A percentile compares a stretch with the other conserved stretches of the same genome.
phyloP scores from a whole-genome alignment of 2,113 vertebrate species.

The Cheirogaleus medius region DNA sequence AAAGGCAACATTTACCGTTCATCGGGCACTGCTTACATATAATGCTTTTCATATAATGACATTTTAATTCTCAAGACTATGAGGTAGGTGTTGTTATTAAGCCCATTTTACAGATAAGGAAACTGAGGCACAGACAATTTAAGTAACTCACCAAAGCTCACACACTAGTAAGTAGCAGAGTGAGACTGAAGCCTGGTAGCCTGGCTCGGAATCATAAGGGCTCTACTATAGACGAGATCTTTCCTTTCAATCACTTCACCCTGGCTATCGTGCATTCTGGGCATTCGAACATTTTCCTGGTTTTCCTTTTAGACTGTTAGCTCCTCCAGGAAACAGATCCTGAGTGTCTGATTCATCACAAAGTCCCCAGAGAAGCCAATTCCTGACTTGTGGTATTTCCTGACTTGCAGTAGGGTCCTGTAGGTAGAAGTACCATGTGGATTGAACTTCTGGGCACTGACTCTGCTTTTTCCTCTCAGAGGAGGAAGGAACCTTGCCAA shows the following conservation, averaged over 20 bases:
- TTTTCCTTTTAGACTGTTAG: neutral
- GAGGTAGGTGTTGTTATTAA: neutral
- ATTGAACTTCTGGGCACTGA: neutral
- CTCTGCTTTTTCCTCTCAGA: neutral
- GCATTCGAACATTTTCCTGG: neutral
- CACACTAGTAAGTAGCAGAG: neutral
- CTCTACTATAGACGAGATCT: neutral
- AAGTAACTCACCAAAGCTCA: neutral
- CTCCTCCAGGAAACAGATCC: neutral
- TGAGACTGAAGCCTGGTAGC: neutral
- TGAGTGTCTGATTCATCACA: neutral
- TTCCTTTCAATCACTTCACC: neutral
- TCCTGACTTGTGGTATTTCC: neutral
- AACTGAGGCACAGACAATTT: neutral
- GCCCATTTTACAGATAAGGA: neutral
- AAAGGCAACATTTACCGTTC: neutral
- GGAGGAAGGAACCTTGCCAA: neutral
- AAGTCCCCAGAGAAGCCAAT: neutral
- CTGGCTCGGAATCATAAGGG: neutral
- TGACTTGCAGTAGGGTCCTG: neutral
- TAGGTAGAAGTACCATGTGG: neutral
- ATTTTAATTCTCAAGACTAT: neutral
- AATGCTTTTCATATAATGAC: neutral
- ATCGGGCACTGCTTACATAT: neutral
- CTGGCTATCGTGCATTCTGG: neutral